Evolutionary conservation across 2,113 vertebrate species (phyloP), one percentile per base, ranked within the genome.

Genomic region (Chloroceryle aenea): DNA sequence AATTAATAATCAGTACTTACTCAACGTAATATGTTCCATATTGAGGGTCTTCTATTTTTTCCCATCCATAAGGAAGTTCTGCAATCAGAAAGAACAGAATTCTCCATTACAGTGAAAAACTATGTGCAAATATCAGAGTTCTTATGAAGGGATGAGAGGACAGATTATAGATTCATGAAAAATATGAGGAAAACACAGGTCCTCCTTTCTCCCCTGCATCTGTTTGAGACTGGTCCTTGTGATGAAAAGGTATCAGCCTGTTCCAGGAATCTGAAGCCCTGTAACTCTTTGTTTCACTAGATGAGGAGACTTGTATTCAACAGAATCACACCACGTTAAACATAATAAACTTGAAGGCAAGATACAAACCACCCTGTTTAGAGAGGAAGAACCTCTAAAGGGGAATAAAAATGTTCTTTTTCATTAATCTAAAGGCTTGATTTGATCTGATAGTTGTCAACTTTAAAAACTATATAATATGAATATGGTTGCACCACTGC

Each of bases 1-100:
- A 90, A 27, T 15, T 72, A 69, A 14, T 42, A 85, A 91, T 47
- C 34, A 53, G 89, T 87, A 99, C 99, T 99, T 97, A 99, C 99
- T 99, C 99, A 16, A 99, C 99, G 3, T 99, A 99, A 45, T 99
- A 99, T 19, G 98, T 99, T 88, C 99, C 99, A 9, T 99, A 99
- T 56, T 99, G 99, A 59, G 99, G 99, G 90, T 99, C 99, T 89
- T 99, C 99, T 81, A 99, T 99, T 98, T 99, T 99, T 97, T 99
- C 99, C 99, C 99, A 99, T 83, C 99, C 99, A 47, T 99, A 99
- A 40, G 99, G 99, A 97, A 99, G 99, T 96, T 99, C 99, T 99
- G 93, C 36, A 97, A 97, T 77, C 45, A 95, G 94, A 97, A 64
- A 88, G 50, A 93, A 73, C 76, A 63, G 86, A 89, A 74, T 77